phyloP scores from a whole-genome alignment of 2,797 vertebrate species.

The Sylvia borin region DNA sequence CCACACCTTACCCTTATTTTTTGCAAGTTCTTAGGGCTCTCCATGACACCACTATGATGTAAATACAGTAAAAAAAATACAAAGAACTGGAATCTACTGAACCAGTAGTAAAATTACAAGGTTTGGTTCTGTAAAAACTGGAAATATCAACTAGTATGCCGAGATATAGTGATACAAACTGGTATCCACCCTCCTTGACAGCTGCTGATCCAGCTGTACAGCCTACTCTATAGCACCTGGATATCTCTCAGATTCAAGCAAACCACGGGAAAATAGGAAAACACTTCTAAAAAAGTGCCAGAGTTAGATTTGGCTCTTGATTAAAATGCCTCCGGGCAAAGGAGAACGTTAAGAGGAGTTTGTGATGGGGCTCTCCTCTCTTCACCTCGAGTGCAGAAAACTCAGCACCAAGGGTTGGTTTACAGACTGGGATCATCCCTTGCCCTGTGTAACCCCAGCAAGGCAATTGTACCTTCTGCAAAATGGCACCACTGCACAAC shows the following conservation, averaged over 20 bases:
- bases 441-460: not conserved
- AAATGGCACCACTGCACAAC: not conserved
- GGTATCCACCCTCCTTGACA: not conserved
- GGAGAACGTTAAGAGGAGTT: not conserved
- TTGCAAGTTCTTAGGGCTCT: not conserved
- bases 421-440: not conserved
- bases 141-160: not conserved
- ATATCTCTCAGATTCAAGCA: not conserved
- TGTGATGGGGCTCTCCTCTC: not conserved
- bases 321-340: not conserved
- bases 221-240: not conserved
- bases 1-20: too few species aligned
- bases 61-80: not conserved
- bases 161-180: not conserved
- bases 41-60: not conserved
- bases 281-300: not conserved
- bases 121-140: not conserved
- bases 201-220: not conserved
- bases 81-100: not conserved
- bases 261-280: not conserved
- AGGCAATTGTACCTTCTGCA: not conserved
- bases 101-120: not conserved
- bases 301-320: not conserved
- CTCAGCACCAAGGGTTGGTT: not conserved
- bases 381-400: not conserved